Evolutionary conservation across 2,113 vertebrate species (phyloP).

Genomic region (Cervus canadensis): DNA sequence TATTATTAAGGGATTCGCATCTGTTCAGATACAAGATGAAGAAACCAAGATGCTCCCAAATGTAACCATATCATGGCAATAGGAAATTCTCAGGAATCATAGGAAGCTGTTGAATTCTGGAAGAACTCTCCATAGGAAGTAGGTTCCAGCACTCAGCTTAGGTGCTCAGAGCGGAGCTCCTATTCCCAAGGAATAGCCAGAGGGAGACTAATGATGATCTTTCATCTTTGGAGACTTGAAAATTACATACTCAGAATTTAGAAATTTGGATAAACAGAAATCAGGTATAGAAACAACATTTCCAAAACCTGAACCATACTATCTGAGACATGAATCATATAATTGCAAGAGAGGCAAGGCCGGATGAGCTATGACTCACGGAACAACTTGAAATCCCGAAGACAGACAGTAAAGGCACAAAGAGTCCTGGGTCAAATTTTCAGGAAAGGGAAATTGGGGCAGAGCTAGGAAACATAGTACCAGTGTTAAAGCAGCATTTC

Average conservation of each 20-base stretch:
- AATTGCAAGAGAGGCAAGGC: neutral
- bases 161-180: neutral
- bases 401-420: neutral
- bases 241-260: neutral
- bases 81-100: neutral
- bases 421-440: neutral
- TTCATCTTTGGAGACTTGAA: neutral
- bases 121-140: neutral
- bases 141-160: neutral
- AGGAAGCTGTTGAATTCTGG: neutral
- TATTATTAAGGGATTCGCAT: neutral
- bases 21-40: neutral
- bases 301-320: neutral
- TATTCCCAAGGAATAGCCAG: neutral
- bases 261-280: neutral
- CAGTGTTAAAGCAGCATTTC: neutral
- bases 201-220: neutral
- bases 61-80: neutral
- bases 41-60: neutral
- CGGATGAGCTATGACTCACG: neutral
- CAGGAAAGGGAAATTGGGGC: neutral
- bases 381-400: neutral
- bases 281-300: neutral
- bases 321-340: neutral
- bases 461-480: neutral